These are phyloP conservation scores for Neoseiulus cucumeris DNA, from an alignment of 1,140 invertebrate genomes.

Conservation along the genomic window DNA sequence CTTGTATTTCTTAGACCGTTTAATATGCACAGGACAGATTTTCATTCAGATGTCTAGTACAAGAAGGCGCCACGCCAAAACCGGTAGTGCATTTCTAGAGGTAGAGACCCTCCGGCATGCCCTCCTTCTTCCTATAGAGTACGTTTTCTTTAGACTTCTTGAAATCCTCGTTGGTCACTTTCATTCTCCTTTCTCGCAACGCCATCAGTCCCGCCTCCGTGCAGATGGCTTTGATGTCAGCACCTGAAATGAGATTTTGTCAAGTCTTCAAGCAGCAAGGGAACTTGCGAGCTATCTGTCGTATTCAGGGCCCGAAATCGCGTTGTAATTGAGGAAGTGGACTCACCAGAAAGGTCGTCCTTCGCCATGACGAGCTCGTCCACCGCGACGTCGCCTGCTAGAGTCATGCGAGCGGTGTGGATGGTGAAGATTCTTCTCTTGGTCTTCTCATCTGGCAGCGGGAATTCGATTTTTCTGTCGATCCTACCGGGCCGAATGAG, in stretches of 20 bases:
- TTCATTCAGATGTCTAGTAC: too few species aligned
- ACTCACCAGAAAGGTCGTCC: constrained; percentile 80
- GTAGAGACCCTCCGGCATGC: constrained; percentile 95
- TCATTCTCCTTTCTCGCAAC: constrained; percentile 89
- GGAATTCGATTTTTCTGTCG: constrained; percentile 98
- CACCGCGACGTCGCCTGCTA: constrained; percentile 89
- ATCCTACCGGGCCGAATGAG: constrained; percentile 95
- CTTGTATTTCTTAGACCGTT: too few species aligned
- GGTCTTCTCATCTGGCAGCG: constrained; percentile 96
- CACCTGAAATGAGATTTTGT: constrained; percentile 16
- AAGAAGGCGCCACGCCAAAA: too few species aligned
- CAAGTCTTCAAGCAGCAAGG: not conserved
- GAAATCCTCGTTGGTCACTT: constrained; percentile 98
- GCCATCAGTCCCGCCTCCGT: constrained; percentile 98
- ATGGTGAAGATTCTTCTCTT: constrained; percentile 95
- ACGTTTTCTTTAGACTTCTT: constrained; percentile 99
- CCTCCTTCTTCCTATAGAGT: constrained; percentile 95
- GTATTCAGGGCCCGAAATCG: not conserved
- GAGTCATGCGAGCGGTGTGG: constrained; percentile 92
- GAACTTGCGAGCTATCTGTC: too few species aligned
- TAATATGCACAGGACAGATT: too few species aligned
- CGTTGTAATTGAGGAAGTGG: not conserved
- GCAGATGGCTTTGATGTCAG: constrained; percentile 66
- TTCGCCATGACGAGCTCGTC: constrained; percentile 97
- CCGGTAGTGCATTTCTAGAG: constrained; percentile 39